Evolutionary conservation across 2,797 vertebrate species (phyloP), one percentile per base, ranked within the genome.

Genomic region (Nannoperca obscura): DNA sequence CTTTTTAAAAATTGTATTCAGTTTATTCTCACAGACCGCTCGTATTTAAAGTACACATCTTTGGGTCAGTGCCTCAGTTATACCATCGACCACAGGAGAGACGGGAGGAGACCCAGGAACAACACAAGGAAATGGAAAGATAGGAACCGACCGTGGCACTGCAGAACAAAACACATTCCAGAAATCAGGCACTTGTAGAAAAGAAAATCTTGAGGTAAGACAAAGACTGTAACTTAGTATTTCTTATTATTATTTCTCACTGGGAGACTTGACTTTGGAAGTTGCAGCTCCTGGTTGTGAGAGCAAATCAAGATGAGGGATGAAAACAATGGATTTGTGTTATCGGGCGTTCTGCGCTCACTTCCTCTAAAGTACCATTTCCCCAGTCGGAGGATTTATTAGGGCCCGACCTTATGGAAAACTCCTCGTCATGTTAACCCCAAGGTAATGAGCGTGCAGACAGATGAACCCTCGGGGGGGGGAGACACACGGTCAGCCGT

Each of bases 131-230:
- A 88, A 83, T 32, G 24, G 70, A 81, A 71, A 73, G 83, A 87
- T 61, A 66, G 82, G 80, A 86, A 65, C 66, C 19, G 81, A 85
- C 72, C 74, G 79, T 92, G 92, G 91, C 91, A 94, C 91, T 36
- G 86, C 87, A 86, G 88, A 88, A 93, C 82, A 82, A 86, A 89
- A 88, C 78, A 91, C 86, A 88, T 91, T 92, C 86, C 88, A 91
- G 76, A 92, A 94, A 93, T 91, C 86, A 95, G 94, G 93, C 93
- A 95, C 94, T 95, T 95, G 87, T 82, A 90, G 89, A 86, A 87
- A 65, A 89, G 2, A 38, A 38, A 86, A 88, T 87, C 74, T 91
- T 91, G 91, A 94, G 93, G 92, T 93, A 93, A 91, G 80, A 92
- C 82, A 66, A 38, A 88, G 78, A 91, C 81, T 67, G 62, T 50